Evolutionary conservation across 1,140 invertebrate genomes (phyloP), one percentile per base, ranked within the genome.

Genomic region (Drosophila ficusphila): DNA sequence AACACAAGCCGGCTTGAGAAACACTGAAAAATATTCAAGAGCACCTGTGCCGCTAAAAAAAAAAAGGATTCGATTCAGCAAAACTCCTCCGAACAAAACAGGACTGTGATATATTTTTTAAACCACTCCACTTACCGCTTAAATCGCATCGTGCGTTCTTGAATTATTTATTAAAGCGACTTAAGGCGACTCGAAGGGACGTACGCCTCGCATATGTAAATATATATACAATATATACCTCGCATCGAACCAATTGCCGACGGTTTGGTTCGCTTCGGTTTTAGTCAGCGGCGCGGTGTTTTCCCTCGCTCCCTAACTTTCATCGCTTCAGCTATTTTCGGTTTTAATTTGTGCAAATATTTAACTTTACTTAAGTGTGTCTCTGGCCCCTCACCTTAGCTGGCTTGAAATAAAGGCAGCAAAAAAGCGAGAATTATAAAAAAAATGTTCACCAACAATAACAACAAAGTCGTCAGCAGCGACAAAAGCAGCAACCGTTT

Each of bases 301-400:
- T 49, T 46, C 29, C 39, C 39, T 36, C 27, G 54, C 60, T 65
- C 46, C 64, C 42, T 52, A 67, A 52, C 61, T 67, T 67, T 51
- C 64, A 67, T 79, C 53, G 62, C 64, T 77, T 79, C 56, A 56
- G 76, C 71, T 68, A 79, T 79, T 79, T 83, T 86, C 58, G 54
- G 74, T 86, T 88, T 86, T 86, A 82, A 86, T 88, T 86, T 86
- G 76, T 82, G 73, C 70, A 86, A 86, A 86, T 86, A 89, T 86
- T 86, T 72, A 82, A 77, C 73, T 70, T 88, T 71, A 86, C 82
- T 88, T 88, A 76, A 77, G 62, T 82, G 77, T 81, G 46, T 51
- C 25, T 62, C 44, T 48, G 49, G 67, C 62, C 52, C 42, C 62
- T 67, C 64, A 67, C 64, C 64, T 67, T 52, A 52, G 44, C 34